These are phyloP conservation scores for Chlorospingus semifuscus DNA, from an alignment of 2,797 vertebrate species.

Conservation along the genomic window DNA sequence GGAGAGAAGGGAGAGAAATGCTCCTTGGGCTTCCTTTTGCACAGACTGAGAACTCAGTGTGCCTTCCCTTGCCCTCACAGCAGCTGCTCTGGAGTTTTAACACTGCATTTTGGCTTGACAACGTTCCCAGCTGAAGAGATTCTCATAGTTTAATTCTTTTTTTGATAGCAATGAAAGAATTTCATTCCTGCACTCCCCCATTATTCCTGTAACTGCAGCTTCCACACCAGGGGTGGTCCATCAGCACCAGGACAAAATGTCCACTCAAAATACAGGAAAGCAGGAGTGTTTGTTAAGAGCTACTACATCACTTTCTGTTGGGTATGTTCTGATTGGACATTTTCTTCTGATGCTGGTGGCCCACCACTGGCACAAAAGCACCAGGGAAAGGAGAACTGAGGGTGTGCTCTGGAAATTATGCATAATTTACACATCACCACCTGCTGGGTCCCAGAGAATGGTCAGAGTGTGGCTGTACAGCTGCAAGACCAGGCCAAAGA, in stretches of 20 bases:
- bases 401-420: neutral
- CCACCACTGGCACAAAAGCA: fast-evolving
- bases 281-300: neutral
- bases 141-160: neutral
- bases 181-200: neutral
- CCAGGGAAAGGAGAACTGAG: neutral
- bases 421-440: neutral
- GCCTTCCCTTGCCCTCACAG: neutral
- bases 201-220: neutral
- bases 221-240: neutral
- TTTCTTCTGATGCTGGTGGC: neutral
- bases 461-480: neutral
- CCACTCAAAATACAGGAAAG: neutral
- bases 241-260: neutral
- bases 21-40: neutral
- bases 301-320: neutral
- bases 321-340: neutral
- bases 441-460: neutral
- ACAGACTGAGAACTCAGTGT: neutral
- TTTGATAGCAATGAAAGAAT: neutral
- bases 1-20: neutral
- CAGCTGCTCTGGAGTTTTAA: neutral
- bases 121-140: neutral
- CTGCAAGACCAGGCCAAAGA: neutral
- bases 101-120: neutral